Evolutionary conservation across 2,113 vertebrate genomes (phyloP).

Genomic region (Antennarius striatus): DNA sequence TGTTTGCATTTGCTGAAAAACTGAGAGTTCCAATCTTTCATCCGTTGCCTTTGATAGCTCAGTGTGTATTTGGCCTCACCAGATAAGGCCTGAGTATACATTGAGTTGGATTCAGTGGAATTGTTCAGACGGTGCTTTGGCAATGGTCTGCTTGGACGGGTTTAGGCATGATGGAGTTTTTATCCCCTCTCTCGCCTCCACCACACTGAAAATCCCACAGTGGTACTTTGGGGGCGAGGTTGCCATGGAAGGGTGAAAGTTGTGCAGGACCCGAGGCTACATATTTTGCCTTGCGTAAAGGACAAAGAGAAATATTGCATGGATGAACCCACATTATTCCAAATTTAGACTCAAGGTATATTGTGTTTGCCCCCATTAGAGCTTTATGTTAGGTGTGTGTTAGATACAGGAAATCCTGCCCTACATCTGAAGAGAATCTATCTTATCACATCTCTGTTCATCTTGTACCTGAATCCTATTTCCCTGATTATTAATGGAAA

Average conservation of each 20-base stretch:
- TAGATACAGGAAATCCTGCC: not conserved
- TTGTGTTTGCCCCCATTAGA: not conserved
- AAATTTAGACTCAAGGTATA: slow-evolving; percentile 41
- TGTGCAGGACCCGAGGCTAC: slow-evolving; percentile 55
- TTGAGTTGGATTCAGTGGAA: slow-evolving; percentile 63
- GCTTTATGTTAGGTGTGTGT: not conserved
- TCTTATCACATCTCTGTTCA: not conserved
- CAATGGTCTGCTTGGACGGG: slow-evolving; percentile 61
- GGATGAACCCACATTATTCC: slow-evolving; percentile 42
- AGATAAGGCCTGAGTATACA: slow-evolving; percentile 74
- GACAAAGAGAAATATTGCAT: slow-evolving; percentile 54
- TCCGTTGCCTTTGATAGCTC: slow-evolving; percentile 70
- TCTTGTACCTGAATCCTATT: not conserved
- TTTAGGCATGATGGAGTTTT: slow-evolving; percentile 56
- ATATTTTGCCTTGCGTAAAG: slow-evolving; percentile 58
- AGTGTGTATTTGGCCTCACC: slow-evolving; percentile 72
- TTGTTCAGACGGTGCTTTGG: slow-evolving; percentile 71
- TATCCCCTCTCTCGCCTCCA: not conserved
- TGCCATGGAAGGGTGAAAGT: slow-evolving; percentile 70
- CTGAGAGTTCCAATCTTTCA: slow-evolving; percentile 64
- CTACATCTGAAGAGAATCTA: not conserved
- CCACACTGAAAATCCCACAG: slow-evolving; percentile 32
- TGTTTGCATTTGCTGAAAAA: slow-evolving; percentile 71
- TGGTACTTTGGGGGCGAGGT: slow-evolving; percentile 53
- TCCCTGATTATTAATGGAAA: not conserved